Base-by-base conservation (phyloP, 2,888 invertebrate genomes). In the Netelia melanura region DNA sequence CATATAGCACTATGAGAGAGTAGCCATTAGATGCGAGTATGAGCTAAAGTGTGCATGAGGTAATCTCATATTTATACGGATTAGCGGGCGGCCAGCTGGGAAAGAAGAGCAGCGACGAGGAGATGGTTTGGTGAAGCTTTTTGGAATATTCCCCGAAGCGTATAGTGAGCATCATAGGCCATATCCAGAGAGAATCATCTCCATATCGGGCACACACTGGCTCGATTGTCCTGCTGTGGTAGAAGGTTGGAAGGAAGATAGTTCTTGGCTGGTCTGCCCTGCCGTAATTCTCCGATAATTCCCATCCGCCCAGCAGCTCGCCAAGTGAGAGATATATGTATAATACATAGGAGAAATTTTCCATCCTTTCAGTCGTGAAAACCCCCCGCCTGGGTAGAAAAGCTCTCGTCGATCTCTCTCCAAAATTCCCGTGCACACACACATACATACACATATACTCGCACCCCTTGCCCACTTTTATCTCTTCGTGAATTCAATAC, bases 281-380 rank as follows among this genome's bases (percentile, higher is more conserved):
- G 83, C 85, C 83, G 89, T 85, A 88, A 83, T 83, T 84, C 83
- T 61, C 80, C 67, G 83, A 81, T 86, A 86, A 83, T 82, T 82
- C 71, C 61, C 58, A 79, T 75, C 65, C 64, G 67, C 71, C 62
- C 52, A 70, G 70, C 52, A 44, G 9, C 54, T 56, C 38, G 25
- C 70, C 78, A 61, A 30, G 17, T 48, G 72, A 23, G 17, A 44
- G 25, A 48, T 43, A 65, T 58, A 64, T 43, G 44, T 21, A 61
- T 62, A 77, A 25, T 30, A 21, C 14, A 72, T 43, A n/a, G 62
- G 54, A 52, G 43, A 58, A 68, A 76, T 81, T 81, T 61, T 81
- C 70, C 76, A 70, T 65, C 54, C 65, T 38, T 30, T 61, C 62
- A 52, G 61, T 58, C 30, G 11, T 11, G 54, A 21, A 21, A 61